Evolutionary conservation across 1,140 invertebrate genomes (phyloP), one percentile per base, ranked within the genome.

Genomic region (Cydia amplana): DNA sequence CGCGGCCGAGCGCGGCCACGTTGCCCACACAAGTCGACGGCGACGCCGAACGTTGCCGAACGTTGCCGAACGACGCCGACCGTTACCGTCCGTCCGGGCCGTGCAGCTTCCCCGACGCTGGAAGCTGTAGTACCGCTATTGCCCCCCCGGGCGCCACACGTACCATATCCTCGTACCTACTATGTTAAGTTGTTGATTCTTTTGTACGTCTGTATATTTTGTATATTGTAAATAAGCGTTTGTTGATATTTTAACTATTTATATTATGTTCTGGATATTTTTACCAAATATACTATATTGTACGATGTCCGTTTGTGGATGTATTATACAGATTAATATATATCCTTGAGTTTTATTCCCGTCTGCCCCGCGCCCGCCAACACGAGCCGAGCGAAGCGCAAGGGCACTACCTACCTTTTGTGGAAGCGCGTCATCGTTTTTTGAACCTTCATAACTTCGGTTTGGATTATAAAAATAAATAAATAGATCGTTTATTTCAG

Each of bases 191-290:
- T 70, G 65, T 70, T 70, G 65, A 70, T 70, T 70, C 65, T 70
- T 70, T 70, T 70, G 65, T 70, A 70, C 65, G 65, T 70, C 85
- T 91, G 89, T 90, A 89, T 91, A 88, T 89, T 87, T 85, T 88
- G 89, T 89, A 90, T 82, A 89, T 88, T 91, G 88, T 89, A 91
- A 86, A 91, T 92, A 89, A 86, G 84, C 89, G 82, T 88, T 79
- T 89, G 89, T 92, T 92, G 85, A 88, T 91, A 90, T 91, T 91
- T 89, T 90, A 90, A 87, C 83, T 91, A 90, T 90, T 89, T 91
- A 91, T 90, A 88, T 84, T 87, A 86, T 85, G 90, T 91, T 92
- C 89, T 92, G 87, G 89, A 87, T 91, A 74, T 91, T 92, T 91
- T 77, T 92, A 92, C 90, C 90, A 92, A 92, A 92, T 92, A 90